These are phyloP conservation scores for Drosophila multiciliata DNA, from an alignment of 2,888 invertebrate genomes.

Conservation along the genomic window DNA sequence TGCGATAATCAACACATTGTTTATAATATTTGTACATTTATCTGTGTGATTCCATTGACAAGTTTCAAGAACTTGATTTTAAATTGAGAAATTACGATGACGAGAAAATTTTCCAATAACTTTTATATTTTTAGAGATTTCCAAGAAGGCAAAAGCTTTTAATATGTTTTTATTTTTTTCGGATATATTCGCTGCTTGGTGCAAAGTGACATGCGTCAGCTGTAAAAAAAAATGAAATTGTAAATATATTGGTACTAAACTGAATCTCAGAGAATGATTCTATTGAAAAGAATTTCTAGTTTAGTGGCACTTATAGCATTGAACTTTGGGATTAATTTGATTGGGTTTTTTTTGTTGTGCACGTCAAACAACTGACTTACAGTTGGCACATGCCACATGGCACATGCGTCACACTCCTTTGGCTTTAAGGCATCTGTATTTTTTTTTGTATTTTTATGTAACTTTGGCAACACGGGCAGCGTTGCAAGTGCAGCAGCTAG, in stretches of 20 bases:
- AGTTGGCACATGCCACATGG: background rate
- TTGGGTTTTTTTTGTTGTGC: constrained; percentile 20
- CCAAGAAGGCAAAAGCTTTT: background rate
- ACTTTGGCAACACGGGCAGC: constrained; percentile 28
- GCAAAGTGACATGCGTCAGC: constrained; percentile 22
- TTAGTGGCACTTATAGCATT: background rate
- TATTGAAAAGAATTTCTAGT: background rate
- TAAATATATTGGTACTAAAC: background rate
- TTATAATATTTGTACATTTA: background rate
- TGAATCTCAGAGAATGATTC: background rate
- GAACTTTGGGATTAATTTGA: constrained; percentile 11
- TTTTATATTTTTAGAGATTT: constrained; percentile 12
- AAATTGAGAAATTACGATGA: background rate
- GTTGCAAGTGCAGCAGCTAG: constrained; percentile 37
- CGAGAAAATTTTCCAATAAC: background rate
- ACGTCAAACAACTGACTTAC: constrained; percentile 6
- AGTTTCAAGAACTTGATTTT: background rate
- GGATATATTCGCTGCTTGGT: constrained; percentile 12
- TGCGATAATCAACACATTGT: background rate
- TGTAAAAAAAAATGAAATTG: background rate
- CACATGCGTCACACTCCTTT: constrained; percentile 1
- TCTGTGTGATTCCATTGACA: background rate
- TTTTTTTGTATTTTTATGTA: constrained; percentile 21
- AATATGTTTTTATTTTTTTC: background rate
- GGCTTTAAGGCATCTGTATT: background rate